Base-by-base conservation (phyloP, 2,113 vertebrate genomes). In the Sitta europaea region DNA sequence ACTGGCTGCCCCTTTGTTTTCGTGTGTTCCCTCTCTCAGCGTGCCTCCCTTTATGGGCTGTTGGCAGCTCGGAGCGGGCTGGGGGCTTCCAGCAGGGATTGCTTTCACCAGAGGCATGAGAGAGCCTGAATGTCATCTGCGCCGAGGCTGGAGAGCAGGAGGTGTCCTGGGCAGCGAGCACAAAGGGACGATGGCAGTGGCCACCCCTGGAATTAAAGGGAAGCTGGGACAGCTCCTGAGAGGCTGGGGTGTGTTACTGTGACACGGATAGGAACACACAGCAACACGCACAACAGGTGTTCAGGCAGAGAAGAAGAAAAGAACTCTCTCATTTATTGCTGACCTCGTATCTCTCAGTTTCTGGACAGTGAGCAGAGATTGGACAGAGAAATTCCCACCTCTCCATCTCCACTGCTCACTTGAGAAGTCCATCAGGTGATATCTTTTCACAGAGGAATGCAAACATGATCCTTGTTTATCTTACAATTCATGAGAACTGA, bases 91-190 rank as follows among this genome's bases (percentile, higher is more conserved):
- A 94, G 50, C 76, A 92, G 92, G 36, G 83, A 94, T 74, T 80
- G 73, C 86, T 94, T 95, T 94, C 90, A 85, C 5, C 11, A 84
- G 93, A 96, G 93, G 92, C 94, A 94, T 31, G 51, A 97, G 94
- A 96, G 76, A 95, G 89, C 92, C 96, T 94, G 85, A 93, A 92
- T 96, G 94, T 97, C 88, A 92, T 83, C 96, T 84, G 75, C 95
- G 47, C 85, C 1, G 29, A 47, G 93, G 96, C 95, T 85, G 42
- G 85, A 75, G 93, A 96, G 94, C 68, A 91, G 88, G 86, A 95
- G 93, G 62, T 96, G 48, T 68, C 92, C 67, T 92, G 93, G 97
- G 93, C 83, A 27, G 25, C 13, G 6, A 31, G 86, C 59, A 40
- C 88, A 93, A 81, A 95, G 90, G 47, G 92, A 54, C 70, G n/a